Evolutionary conservation across 2,113 vertebrate species (phyloP).

Genomic region (Fulmarus glacialis): DNA sequence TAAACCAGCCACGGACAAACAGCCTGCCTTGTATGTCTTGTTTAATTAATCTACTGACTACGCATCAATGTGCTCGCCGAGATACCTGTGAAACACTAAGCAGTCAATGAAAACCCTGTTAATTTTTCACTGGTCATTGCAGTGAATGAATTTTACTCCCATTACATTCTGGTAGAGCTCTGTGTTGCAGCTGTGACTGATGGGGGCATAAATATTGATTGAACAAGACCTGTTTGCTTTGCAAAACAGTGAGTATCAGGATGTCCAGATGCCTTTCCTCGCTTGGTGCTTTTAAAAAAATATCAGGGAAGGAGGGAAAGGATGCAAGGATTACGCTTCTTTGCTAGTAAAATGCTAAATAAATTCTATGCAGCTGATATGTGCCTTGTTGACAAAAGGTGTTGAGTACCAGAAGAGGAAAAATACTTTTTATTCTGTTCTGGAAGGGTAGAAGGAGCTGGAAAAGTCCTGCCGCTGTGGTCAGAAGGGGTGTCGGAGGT

Average conservation of each 20-base stretch:
- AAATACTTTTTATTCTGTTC: background rate
- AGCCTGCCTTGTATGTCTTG: background rate
- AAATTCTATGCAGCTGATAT: background rate
- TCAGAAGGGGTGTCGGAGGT: background rate
- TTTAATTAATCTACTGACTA: background rate
- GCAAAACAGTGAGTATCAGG: background rate
- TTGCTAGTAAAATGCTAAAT: background rate
- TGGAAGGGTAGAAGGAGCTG: background rate
- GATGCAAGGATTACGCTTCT: background rate
- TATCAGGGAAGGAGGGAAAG: background rate
- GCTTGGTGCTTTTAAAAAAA: background rate
- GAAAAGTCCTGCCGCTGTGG: background rate
- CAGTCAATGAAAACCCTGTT: background rate
- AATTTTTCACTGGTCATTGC: conserved; percentile 52
- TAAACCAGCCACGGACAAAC: background rate
- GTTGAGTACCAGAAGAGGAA: background rate
- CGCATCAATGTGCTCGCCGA: background rate
- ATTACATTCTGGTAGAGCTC: conserved; percentile 24
- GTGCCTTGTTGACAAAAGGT: background rate
- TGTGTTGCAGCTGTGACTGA: conserved; percentile 27
- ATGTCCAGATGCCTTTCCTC: background rate
- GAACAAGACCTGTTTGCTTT: conserved; percentile 50
- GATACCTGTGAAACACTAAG: conserved; percentile 26
- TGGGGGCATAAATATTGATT: conserved; percentile 62
- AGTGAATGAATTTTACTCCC: conserved; percentile 17